Evolutionary conservation across 1,140 invertebrate species (phyloP).

Genomic region (Trinorchestia longiramus): DNA sequence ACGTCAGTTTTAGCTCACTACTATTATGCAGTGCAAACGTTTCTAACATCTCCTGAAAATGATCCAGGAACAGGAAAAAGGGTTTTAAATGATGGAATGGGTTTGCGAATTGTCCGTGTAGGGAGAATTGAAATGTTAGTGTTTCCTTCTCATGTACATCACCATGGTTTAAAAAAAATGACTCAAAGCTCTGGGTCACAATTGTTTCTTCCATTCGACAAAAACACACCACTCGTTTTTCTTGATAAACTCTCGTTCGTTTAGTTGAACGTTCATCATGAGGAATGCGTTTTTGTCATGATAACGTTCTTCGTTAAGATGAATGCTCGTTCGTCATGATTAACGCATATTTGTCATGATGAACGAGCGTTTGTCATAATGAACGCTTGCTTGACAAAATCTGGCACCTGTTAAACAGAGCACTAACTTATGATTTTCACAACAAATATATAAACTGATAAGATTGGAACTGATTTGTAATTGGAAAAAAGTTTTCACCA

Average conservation of each 20-base stretch:
- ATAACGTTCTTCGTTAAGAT: background rate
- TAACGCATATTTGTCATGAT: too few species aligned
- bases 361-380: background rate
- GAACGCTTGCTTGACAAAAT: background rate
- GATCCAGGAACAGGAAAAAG: background rate
- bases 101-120: background rate
- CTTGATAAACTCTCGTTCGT: background rate
- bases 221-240: too few species aligned
- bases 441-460: background rate
- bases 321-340: background rate
- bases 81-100: background rate
- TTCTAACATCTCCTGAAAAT: background rate
- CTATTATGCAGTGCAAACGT: background rate
- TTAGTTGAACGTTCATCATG: too few species aligned
- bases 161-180: background rate
- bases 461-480: too few species aligned
- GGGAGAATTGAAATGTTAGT: background rate
- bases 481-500: too few species aligned
- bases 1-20: background rate
- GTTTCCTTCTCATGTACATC: background rate
- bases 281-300: too few species aligned
- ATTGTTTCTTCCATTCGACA: background rate
- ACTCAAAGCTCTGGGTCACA: background rate
- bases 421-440: background rate
- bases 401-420: background rate